Percentiles rank a stretch among this genome's conserved stretches.
Conservation (phyloP, 2,113 vertebrate genomes). For the Charina bottae region DNA sequence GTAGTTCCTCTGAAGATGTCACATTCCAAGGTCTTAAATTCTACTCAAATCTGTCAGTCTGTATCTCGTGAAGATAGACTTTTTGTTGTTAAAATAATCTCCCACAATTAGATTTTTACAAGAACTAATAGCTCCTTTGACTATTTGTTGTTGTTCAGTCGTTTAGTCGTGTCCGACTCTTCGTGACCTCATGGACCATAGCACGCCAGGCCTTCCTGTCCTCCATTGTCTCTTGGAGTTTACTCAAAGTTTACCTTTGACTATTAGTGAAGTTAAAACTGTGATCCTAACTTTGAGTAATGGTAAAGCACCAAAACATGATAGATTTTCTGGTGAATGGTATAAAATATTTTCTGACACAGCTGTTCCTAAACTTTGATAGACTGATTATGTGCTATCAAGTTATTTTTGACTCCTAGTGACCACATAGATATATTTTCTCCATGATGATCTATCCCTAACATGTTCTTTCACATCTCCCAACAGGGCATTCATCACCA, state of each 20-base stretch:
- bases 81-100: neutral
- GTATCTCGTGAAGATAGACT: neutral
- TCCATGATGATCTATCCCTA: neutral
- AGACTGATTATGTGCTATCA: neutral
- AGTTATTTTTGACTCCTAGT: neutral
- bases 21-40: neutral
- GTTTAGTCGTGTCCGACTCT: too few species aligned
- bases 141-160: too few species aligned
- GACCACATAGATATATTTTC: neutral
- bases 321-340: neutral
- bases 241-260: too few species aligned
- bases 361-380: neutral
- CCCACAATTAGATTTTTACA: neutral
- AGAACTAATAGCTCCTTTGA: neutral
- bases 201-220: too few species aligned
- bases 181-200: too few species aligned
- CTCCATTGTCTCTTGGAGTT: too few species aligned
- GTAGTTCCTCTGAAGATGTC: neutral
- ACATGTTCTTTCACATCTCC: neutral
- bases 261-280: neutral
- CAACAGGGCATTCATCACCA: neutral
- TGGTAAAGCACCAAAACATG: neutral
- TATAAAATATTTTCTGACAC: neutral
- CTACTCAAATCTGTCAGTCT: neutral
- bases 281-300: neutral